These are phyloP conservation scores for Pachymerium ferrugineum DNA, from an alignment of 2,888 invertebrate species.

Conservation along the genomic window DNA sequence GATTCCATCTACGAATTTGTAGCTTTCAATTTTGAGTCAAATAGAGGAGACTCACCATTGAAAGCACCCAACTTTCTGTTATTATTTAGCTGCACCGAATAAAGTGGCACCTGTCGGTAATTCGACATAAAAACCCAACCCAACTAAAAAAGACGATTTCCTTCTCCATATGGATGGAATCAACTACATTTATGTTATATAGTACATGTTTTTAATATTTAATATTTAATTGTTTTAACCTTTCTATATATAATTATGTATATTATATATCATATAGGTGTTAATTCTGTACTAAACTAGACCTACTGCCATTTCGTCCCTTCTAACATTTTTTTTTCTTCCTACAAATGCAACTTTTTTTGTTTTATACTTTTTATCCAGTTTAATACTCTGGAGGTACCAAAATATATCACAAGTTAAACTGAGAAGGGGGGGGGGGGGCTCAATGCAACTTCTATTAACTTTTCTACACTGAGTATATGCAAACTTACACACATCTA, in stretches of 20 bases:
- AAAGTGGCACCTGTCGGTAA: constrained; percentile 10
- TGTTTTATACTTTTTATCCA: neutral
- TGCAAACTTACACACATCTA: neutral
- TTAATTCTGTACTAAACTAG: neutral
- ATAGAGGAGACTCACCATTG: neutral
- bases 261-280: neutral
- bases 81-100: constrained; percentile 15
- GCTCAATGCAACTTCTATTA: constrained; percentile 24
- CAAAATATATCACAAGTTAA: constrained; percentile 32
- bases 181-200: constrained; percentile 3
- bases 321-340: neutral
- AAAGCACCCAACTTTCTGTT: neutral
- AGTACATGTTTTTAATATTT: constrained; percentile 1
- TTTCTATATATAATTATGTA: neutral
- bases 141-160: neutral
- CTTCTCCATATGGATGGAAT: neutral
- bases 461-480: neutral
- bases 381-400: constrained; percentile 31
- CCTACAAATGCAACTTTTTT: constrained; percentile 4
- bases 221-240: neutral
- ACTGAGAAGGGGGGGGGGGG: constrained; percentile 6
- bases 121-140: neutral
- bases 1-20: neutral
- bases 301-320: neutral
- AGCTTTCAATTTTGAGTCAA: neutral